These are phyloP conservation scores for Zelleria hepariella DNA, from an alignment of 2,888 invertebrate species.

Conservation along the genomic window DNA sequence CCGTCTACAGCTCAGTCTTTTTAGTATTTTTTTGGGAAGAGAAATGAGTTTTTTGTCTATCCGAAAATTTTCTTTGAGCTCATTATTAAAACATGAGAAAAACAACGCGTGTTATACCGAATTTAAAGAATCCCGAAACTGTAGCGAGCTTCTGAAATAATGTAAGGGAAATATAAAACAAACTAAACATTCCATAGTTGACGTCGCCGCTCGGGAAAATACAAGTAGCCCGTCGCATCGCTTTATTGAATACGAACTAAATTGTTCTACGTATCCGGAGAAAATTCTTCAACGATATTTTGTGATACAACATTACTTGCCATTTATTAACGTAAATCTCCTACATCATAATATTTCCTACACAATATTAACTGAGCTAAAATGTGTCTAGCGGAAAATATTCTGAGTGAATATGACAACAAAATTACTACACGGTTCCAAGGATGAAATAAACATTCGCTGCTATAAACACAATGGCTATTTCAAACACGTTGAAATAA, in stretches of 20 bases:
- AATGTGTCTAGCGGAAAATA: background rate
- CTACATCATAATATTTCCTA: background rate
- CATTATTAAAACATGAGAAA: background rate
- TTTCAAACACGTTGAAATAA: no score
- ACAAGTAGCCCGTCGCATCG: background rate
- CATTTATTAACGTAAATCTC: background rate
- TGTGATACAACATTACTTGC: background rate
- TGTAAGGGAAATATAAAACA: conserved; percentile 2
- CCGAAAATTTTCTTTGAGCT: background rate
- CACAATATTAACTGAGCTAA: background rate
- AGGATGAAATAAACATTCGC: background rate
- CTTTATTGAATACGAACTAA: background rate
- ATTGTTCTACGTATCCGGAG: background rate
- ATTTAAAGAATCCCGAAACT: background rate
- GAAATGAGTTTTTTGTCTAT: background rate
- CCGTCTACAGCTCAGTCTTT: background rate
- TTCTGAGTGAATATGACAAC: background rate
- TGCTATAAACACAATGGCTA: no score
- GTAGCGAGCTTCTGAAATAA: conserved; percentile 4
- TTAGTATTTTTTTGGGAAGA: background rate
- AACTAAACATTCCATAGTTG: conserved; percentile 10
- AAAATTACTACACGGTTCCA: background rate
- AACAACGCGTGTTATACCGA: background rate
- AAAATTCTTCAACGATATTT: background rate
- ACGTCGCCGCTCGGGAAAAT: background rate